These are phyloP conservation scores for Hystrix cristata DNA, from an alignment of 2,113 vertebrate species.

Conservation along the genomic window DNA sequence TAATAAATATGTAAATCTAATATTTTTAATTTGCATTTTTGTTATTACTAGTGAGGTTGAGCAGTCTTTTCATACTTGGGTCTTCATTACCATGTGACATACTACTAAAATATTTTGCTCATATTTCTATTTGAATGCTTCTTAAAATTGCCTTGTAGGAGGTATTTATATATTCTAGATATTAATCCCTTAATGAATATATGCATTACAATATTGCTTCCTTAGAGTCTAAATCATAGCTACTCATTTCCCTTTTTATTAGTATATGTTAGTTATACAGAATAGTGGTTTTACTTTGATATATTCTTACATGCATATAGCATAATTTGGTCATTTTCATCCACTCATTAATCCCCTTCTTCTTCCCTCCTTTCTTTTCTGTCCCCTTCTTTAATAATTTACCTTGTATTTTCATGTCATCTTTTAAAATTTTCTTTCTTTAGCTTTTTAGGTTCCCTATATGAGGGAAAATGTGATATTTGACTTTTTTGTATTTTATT, in stretches of 20 bases:
- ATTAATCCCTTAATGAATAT: neutral
- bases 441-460: neutral
- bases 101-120: neutral
- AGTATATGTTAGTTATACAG: neutral
- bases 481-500: neutral
- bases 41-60: neutral
- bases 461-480: neutral
- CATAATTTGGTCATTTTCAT: neutral
- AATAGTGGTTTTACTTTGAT: neutral
- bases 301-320: neutral
- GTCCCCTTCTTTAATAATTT: neutral
- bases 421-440: neutral
- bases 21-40: neutral
- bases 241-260: neutral
- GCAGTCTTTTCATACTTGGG: neutral
- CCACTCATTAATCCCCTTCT: neutral
- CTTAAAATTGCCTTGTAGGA: neutral
- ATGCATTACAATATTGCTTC: neutral
- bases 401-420: neutral
- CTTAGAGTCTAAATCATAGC: neutral
- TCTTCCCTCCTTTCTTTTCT: neutral
- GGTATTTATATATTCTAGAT: neutral
- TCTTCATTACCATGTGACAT: neutral
- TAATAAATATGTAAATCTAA: neutral
- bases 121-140: conserved; percentile 36